These are phyloP conservation scores for Aspidiotus rigidus DNA, from an alignment of 2,888 invertebrate species.

Conservation along the genomic window DNA sequence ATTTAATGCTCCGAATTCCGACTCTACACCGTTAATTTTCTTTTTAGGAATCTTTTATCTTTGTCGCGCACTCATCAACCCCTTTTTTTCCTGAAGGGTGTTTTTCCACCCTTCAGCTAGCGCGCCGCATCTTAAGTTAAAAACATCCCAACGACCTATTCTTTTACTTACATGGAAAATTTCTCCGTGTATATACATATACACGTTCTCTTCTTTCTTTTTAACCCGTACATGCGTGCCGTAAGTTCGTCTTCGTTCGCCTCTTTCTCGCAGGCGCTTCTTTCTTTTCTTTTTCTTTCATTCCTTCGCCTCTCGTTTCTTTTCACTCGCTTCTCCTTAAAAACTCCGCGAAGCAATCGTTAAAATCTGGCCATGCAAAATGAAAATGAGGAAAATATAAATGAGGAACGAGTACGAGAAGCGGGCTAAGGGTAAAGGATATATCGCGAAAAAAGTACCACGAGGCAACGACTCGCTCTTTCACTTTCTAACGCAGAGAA, in stretches of 20 bases:
- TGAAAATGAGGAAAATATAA: constrained; percentile 40
- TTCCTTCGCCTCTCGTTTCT: constrained; percentile 4
- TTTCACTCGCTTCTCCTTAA: constrained; percentile 27
- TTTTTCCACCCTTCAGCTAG: constrained; percentile 17
- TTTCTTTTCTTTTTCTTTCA: constrained; percentile 16
- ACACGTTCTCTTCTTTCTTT: constrained; percentile 9
- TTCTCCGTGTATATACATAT: neutral
- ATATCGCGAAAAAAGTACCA: constrained; percentile 32
- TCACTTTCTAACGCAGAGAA: constrained; percentile 27
- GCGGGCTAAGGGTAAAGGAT: constrained; percentile 26
- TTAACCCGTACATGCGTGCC: constrained; percentile 10
- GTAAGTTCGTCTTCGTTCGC: constrained; percentile 25
- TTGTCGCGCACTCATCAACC: constrained; percentile 44
- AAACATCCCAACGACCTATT: constrained; percentile 36
- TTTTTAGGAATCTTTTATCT: constrained; percentile 48
- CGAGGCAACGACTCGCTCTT: constrained; percentile 31
- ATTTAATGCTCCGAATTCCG: constrained; percentile 1
- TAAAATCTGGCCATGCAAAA: constrained; percentile 39
- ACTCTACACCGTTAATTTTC: constrained; percentile 47
- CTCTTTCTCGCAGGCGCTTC: constrained; percentile 25
- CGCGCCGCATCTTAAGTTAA: constrained; percentile 34
- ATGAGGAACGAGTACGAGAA: constrained; percentile 37
- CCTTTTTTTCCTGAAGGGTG: constrained; percentile 33
- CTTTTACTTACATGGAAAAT: constrained; percentile 36
- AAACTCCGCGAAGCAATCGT: constrained; percentile 36